Conservation (phyloP, 2,888 invertebrate species). For the Ashinkailepas kermadecensis region DNA sequence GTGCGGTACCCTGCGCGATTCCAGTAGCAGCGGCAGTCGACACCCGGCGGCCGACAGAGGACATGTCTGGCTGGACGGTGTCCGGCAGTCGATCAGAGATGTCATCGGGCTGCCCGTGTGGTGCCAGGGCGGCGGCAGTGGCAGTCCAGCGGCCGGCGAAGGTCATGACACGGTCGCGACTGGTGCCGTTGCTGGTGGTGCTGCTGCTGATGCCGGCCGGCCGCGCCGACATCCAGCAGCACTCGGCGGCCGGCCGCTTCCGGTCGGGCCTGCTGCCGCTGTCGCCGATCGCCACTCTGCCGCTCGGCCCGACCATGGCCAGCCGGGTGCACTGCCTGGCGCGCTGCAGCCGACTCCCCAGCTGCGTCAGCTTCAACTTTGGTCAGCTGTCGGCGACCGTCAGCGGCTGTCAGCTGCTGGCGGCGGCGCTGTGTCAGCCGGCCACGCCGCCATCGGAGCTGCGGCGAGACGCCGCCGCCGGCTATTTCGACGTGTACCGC, state of each 20-base stretch:
- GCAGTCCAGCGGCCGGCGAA: too few species aligned
- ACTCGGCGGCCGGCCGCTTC: not conserved
- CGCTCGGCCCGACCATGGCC: not conserved
- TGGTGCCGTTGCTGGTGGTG: not conserved
- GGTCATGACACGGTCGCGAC: too few species aligned
- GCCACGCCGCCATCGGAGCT: not conserved
- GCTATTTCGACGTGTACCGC: not conserved
- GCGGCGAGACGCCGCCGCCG: not conserved
- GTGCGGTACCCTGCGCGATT: too few species aligned
- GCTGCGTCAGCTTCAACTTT: conserved; percentile 1
- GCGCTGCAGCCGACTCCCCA: not conserved
- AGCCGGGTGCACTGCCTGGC: not conserved
- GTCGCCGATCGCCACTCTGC: not conserved
- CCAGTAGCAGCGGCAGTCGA: too few species aligned
- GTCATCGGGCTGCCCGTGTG: too few species aligned
- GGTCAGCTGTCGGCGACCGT: not conserved
- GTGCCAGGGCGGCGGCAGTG: too few species aligned
- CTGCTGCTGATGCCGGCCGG: not conserved
- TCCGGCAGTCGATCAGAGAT: too few species aligned
- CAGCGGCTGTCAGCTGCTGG: not conserved
- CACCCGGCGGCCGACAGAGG: too few species aligned
- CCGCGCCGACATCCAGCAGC: not conserved
- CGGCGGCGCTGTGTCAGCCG: not conserved
- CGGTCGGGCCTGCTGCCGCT: not conserved
- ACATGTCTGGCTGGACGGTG: too few species aligned